Evolutionary conservation across 2,797 vertebrate genomes (phyloP), one percentile per base, ranked within the genome.

Genomic region (Girardinus metallicus): DNA sequence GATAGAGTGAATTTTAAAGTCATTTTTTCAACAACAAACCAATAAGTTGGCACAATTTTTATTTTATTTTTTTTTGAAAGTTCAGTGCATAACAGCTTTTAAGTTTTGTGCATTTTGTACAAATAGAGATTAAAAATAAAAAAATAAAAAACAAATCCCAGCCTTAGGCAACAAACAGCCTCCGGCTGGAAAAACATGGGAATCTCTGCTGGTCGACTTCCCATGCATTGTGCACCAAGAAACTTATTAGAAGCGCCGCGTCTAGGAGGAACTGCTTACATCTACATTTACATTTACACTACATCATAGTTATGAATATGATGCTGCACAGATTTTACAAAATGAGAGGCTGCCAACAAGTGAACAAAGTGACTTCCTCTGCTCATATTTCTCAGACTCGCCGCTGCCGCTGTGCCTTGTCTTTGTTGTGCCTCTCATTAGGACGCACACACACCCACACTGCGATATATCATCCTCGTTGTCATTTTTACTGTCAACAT

Each of bases 101-200:
- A 18, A 16, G 39, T 66, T 26, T 11, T 1, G 31, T 77, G 75
- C 43, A 6, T 43, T 39, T 49, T 57, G 47, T 66, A 83, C 43
- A 74, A 73, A 80, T 39, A 53, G 34, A 53, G 8, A 44, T 62
- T 12, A 29, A 34, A 31, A 12, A 34, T n/a, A 12, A 11, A 8
- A 78, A 46, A 60, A 7, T 21, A 81, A 60, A 31, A 89, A 86
- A n/a, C n/a, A n/a, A 83, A 83, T 83, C 77, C 77, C 74, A 5
- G 86, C 93, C 89, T 80, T 46, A 1, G 87, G 93, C 84, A 87
- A 71, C 84, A 90, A 90, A 85, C 85, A 81, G 87, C 92, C 92
- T 77, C 36, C 39, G 36, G 73, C 31, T 75, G 12, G 53, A 55
- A 78, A 77, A 77, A 83, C 73, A 85, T 92, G 94, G 87, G 93